Evolutionary conservation across 2,888 invertebrate genomes (phyloP).

Genomic region (Drosophila ochracea): DNA sequence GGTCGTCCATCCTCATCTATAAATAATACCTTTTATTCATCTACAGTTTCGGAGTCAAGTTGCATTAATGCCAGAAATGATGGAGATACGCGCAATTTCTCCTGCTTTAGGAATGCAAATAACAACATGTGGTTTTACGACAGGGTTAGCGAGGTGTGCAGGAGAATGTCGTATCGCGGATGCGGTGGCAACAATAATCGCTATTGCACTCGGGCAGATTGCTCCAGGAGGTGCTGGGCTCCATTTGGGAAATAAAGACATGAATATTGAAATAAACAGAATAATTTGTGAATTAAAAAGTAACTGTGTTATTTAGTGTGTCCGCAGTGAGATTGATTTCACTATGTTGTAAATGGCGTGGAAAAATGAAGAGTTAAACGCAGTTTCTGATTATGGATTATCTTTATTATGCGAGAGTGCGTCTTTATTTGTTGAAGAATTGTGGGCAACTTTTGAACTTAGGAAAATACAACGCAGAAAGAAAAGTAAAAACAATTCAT

Average conservation of each 20-base stretch:
- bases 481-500: no score
- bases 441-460: no score
- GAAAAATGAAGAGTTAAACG: no score
- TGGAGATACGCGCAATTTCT: not conserved
- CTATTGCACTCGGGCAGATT: not conserved
- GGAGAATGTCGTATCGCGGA: not conserved
- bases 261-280: not conserved
- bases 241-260: not conserved
- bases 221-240: not conserved
- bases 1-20: not conserved
- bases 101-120: not conserved
- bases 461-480: no score
- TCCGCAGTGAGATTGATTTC: not conserved
- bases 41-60: not conserved
- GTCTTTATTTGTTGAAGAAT: no score
- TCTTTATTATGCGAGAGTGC: no score
- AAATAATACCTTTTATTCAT: not conserved
- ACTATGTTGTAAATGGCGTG: not conserved
- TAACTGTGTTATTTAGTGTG: not conserved
- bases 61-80: not conserved
- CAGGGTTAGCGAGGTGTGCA: not conserved
- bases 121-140: constrained; percentile 15
- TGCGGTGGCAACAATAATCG: not conserved
- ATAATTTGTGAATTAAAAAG: not conserved
- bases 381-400: no score